Evolutionary conservation across 2,113 vertebrate species (phyloP).

Genomic region (Struthidea cinerea): DNA sequence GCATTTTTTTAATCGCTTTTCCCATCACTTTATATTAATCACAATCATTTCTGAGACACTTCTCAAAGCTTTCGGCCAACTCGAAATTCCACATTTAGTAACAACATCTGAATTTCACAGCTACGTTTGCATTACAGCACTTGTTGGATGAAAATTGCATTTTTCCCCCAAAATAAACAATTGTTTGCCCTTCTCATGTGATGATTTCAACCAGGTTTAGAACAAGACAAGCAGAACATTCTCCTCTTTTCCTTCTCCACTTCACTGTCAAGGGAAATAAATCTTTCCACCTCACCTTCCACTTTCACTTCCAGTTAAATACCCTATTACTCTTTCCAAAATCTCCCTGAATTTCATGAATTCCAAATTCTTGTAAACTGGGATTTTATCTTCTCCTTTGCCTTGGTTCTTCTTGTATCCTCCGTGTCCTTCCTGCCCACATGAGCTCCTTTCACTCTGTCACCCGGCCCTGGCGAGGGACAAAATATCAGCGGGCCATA

Average conservation of each 20-base stretch:
- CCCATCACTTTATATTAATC: neutral
- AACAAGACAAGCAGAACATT: neutral
- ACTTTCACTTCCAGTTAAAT: neutral
- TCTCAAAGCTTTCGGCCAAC: neutral
- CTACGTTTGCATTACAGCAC: neutral
- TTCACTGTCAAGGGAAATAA: neutral
- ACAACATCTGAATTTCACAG: neutral
- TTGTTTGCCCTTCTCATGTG: neutral
- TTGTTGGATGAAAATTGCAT: neutral
- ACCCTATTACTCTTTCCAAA: neutral
- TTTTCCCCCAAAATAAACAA: neutral
- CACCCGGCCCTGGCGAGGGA: neutral
- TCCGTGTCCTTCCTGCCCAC: neutral
- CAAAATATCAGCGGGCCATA: neutral
- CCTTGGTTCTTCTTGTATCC: rapidly evolving
- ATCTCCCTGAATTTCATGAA: neutral
- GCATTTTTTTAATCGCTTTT: neutral
- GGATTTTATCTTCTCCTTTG: neutral
- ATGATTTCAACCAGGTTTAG: neutral
- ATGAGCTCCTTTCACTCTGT: neutral
- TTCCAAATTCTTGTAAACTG: neutral
- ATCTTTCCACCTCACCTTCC: neutral
- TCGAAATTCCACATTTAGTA: neutral
- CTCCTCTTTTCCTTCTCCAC: neutral
- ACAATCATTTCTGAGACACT: neutral